phyloP scores from a whole-genome alignment of 2,888 invertebrate genomes.

The Dioctria rufipes region DNA sequence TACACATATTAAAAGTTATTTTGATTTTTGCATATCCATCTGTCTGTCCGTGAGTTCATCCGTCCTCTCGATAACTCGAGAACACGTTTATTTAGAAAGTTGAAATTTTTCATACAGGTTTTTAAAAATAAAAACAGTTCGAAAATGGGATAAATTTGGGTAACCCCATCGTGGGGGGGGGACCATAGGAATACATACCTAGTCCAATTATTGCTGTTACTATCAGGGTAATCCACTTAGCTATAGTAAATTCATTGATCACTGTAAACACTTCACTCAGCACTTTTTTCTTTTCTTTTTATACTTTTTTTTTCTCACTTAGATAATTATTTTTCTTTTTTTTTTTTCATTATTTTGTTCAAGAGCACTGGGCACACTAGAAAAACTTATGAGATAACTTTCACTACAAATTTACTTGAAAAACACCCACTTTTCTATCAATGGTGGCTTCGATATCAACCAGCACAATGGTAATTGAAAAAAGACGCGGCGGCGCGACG shows the following conservation, averaged over 20 bases:
- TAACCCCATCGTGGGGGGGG: too few species aligned
- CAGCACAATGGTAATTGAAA: slow-evolving; percentile 9
- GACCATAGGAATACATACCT: slow-evolving; percentile 65
- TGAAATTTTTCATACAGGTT: too few species aligned
- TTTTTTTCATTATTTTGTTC: background rate
- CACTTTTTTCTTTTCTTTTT: slow-evolving; percentile 29
- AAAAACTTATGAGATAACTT: background rate
- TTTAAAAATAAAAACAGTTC: too few species aligned
- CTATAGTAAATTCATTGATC: slow-evolving; percentile 64
- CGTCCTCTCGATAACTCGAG: too few species aligned
- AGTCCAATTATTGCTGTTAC: slow-evolving; percentile 65
- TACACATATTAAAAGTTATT: too few species aligned
- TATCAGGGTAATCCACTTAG: slow-evolving; percentile 68
- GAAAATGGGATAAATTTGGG: too few species aligned
- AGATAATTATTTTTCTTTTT: slow-evolving; percentile 5
- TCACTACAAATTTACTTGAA: slow-evolving; percentile 21
- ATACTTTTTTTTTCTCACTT: slow-evolving; percentile 29
- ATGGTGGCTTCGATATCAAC: slow-evolving; percentile 38
- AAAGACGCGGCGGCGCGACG: background rate
- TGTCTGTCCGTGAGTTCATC: too few species aligned
- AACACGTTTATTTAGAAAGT: too few species aligned
- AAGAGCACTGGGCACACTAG: background rate
- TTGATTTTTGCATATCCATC: too few species aligned
- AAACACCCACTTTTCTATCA: background rate
- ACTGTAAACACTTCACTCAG: slow-evolving; percentile 49